Percentiles rank a stretch among this genome's conserved stretches.
These are phyloP conservation scores for Psilopogon haemacephalus DNA, from an alignment of 2,113 vertebrate genomes.

Conservation along the genomic window DNA sequence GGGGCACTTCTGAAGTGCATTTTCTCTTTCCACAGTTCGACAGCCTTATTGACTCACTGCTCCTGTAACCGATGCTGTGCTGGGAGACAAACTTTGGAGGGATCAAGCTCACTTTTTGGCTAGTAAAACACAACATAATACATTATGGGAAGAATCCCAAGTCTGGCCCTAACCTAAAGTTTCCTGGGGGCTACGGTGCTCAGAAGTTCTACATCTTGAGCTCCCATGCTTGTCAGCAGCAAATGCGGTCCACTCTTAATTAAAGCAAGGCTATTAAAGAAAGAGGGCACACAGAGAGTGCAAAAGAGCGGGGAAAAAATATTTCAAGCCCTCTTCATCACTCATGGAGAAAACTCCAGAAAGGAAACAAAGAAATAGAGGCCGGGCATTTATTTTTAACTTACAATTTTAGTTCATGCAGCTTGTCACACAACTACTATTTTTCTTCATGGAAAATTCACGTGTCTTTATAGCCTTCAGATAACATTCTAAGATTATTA, in stretches of 20 bases:
- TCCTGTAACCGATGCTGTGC: not conserved
- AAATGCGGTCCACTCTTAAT: not conserved
- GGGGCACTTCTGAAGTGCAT: not conserved
- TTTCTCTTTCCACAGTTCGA: not conserved
- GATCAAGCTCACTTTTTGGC: not conserved
- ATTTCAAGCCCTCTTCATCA: not conserved
- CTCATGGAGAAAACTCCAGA: not conserved
- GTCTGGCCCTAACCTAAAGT: not conserved
- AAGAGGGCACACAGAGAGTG: not conserved
- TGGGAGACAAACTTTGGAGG: not conserved
- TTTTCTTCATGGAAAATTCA: not conserved
- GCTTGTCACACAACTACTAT: not conserved
- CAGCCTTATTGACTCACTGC: not conserved
- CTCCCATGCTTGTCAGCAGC: accelerated
- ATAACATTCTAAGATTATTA: conserved; percentile 19
- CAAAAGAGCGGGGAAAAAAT: not conserved
- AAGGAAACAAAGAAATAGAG: not conserved
- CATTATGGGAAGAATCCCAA: not conserved
- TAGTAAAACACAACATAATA: not conserved
- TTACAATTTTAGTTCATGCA: not conserved
- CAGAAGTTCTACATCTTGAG: accelerated
- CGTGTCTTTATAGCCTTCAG: not conserved
- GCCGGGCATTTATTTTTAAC: conserved; percentile 14
- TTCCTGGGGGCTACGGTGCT: not conserved
- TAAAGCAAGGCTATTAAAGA: not conserved